Percentiles rank a stretch among this genome's conserved stretches.
Evolutionary conservation across 1,140 invertebrate species (phyloP).

Genomic region (Zaprionus lachaisei): DNA sequence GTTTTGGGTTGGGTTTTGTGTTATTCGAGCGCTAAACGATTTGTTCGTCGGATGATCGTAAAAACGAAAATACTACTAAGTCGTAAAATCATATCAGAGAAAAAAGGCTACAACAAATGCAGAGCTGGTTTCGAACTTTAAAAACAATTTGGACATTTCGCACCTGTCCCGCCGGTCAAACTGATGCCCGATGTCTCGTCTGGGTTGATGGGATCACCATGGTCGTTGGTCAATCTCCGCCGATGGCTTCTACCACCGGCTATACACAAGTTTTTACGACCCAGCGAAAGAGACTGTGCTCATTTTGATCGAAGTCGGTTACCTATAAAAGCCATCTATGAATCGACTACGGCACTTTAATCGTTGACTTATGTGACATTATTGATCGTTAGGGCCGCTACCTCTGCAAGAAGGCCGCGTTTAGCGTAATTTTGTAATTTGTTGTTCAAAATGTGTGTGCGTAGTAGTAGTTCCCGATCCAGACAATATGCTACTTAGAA

Average conservation of each 20-base stretch:
- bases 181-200: conserved; percentile 10
- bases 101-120: conserved; percentile 41
- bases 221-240: conserved; percentile 29
- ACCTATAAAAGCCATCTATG: conserved; percentile 58
- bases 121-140: conserved; percentile 42
- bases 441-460: conserved; percentile 56
- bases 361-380: conserved; percentile 80
- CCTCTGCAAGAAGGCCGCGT: conserved; percentile 53
- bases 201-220: neutral
- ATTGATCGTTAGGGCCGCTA: conserved; percentile 72
- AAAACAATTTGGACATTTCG: conserved; percentile 58
- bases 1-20: conserved; percentile 16
- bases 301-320: conserved; percentile 16
- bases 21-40: conserved; percentile 63
- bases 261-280: conserved; percentile 62
- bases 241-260: conserved; percentile 11
- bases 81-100: conserved; percentile 71
- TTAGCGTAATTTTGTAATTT: conserved; percentile 80
- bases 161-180: conserved; percentile 55
- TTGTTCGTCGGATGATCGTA: conserved; percentile 72
- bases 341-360: conserved; percentile 58
- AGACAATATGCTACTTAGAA: conserved; percentile 72
- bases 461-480: conserved; percentile 16
- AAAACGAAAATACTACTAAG: conserved; percentile 69
- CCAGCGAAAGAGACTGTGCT: conserved; percentile 25